Percentiles rank a stretch among this genome's conserved stretches.
These are phyloP conservation scores for Alouatta palliata DNA, from an alignment of 2,113 vertebrate genomes.

Conservation along the genomic window DNA sequence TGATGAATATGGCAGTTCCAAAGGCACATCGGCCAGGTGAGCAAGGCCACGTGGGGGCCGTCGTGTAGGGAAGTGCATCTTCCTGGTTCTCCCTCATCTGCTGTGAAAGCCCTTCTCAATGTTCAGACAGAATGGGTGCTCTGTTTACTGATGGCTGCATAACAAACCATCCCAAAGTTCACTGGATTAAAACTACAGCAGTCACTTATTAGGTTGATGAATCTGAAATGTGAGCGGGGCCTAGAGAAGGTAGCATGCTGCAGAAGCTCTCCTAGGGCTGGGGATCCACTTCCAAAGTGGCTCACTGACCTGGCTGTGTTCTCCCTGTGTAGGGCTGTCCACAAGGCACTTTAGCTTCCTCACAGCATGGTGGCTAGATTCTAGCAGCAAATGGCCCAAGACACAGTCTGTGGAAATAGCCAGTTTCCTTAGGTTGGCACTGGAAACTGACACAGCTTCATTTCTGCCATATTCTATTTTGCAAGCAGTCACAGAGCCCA, in stretches of 20 bases:
- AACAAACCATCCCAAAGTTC: neutral
- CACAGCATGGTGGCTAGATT: rapidly evolving
- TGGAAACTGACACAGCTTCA: neutral
- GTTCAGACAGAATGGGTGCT: neutral
- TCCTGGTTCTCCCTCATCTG: rapidly evolving
- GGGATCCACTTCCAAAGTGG: neutral
- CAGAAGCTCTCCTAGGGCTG: too few relatives aligned
- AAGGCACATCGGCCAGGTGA: constrained; percentile 99
- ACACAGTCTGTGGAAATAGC: neutral
- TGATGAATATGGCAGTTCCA: constrained; percentile 97
- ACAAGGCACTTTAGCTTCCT: neutral
- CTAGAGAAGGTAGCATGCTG: neutral
- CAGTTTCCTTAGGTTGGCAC: neutral
- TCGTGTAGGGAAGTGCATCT: rapidly evolving
- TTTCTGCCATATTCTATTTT: neutral
- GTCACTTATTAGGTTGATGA: neutral
- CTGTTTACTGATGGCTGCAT: neutral
- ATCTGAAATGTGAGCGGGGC: neutral
- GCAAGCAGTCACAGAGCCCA: neutral
- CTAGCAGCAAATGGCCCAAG: neutral
- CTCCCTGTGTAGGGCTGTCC: neutral
- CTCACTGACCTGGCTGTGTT: neutral
- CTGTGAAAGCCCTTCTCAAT: rapidly evolving
- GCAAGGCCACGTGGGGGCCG: neutral
- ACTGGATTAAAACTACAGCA: neutral